Conservation (phyloP, 2,888 invertebrate genomes). For the Pammene aurita region DNA sequence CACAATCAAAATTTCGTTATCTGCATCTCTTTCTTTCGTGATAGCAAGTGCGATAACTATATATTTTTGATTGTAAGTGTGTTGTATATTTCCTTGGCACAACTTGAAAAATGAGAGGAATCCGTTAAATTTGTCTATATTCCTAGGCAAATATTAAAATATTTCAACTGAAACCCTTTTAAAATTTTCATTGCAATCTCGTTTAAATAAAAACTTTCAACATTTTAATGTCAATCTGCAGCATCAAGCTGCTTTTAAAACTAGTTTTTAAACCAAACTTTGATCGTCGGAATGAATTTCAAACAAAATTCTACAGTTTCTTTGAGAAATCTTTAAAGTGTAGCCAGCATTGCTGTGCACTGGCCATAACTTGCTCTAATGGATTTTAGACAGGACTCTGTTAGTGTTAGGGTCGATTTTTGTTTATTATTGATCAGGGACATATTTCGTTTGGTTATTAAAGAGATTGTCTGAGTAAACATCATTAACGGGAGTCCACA, state of each 20-base stretch:
- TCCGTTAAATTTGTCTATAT: background rate
- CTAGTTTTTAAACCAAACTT: constrained; percentile 60
- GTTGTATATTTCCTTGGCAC: too few relatives aligned
- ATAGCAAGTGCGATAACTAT: too few relatives aligned
- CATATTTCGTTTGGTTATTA: constrained; percentile 50
- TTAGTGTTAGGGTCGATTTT: constrained; percentile 27
- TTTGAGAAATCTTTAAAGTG: constrained; percentile 66
- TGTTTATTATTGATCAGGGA: constrained; percentile 17
- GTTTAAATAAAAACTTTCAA: constrained; percentile 19
- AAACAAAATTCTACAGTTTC: constrained; percentile 69
- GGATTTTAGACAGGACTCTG: constrained; percentile 41
- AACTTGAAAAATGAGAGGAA: too few relatives aligned
- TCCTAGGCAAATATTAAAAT: background rate
- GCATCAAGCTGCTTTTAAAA: constrained; percentile 64
- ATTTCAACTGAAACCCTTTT: constrained; percentile 6
- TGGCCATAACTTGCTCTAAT: constrained; percentile 1
- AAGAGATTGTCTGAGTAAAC: constrained; percentile 63
- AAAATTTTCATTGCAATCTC: constrained; percentile 6
- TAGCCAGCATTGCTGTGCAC: constrained; percentile 33
- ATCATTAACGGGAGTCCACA: constrained; percentile 74
- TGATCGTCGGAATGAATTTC: constrained; percentile 68
- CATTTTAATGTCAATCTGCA: constrained; percentile 57
- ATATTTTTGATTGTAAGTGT: too few relatives aligned
- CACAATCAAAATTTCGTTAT: too few relatives aligned
- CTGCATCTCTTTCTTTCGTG: too few relatives aligned